A percentile compares a stretch with the other conserved stretches of the same genome.
These are phyloP conservation scores for Thera obeliscata DNA, from an alignment of 2,888 invertebrate species.

Conservation along the genomic window DNA sequence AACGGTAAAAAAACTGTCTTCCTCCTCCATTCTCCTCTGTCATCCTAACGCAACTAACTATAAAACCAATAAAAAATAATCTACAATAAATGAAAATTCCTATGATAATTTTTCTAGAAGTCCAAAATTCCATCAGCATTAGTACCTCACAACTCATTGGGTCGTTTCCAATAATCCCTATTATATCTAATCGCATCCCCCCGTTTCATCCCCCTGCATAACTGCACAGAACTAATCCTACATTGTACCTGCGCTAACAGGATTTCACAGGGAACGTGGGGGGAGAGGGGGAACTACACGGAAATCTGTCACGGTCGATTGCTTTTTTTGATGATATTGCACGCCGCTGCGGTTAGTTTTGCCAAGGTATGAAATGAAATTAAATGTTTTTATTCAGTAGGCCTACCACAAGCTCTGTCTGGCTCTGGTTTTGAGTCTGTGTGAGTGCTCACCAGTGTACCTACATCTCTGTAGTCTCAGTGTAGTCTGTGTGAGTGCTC, in stretches of 20 bases:
- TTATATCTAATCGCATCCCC: slow-evolving; percentile 46
- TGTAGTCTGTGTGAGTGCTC: too few relatives aligned
- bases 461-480: too few relatives aligned
- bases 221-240: slow-evolving; percentile 56
- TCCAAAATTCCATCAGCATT: slow-evolving; percentile 19
- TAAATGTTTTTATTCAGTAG: too few relatives aligned
- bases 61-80: too few relatives aligned
- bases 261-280: slow-evolving; percentile 38
- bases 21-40: too few relatives aligned
- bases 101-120: not conserved
- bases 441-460: too few relatives aligned
- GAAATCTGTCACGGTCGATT: slow-evolving; percentile 34
- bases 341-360: slow-evolving; percentile 10
- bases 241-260: slow-evolving; percentile 56
- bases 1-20: too few relatives aligned
- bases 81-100: too few relatives aligned
- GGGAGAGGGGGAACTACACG: not conserved
- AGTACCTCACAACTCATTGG: slow-evolving; percentile 27
- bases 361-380: slow-evolving; percentile 3
- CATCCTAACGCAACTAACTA: too few relatives aligned
- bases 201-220: slow-evolving; percentile 46
- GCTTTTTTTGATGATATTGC: slow-evolving; percentile 38
- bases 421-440: too few relatives aligned
- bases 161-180: slow-evolving; percentile 44
- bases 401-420: too few relatives aligned